A percentile compares a stretch with the other conserved stretches of the same genome.
phyloP scores from a whole-genome alignment of 1,140 invertebrate species.

The Megalopta genalis region DNA sequence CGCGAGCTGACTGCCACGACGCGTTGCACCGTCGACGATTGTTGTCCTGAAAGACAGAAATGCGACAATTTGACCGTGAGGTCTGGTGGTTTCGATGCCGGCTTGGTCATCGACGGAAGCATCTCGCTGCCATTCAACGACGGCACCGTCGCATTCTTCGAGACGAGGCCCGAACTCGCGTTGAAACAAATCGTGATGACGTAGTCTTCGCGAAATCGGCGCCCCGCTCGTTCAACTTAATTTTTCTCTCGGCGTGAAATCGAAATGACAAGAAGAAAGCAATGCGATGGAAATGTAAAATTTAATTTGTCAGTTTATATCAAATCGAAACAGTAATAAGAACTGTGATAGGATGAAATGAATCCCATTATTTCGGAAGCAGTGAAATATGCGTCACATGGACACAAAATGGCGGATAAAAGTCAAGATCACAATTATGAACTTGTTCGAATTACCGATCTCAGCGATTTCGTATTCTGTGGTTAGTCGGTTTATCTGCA shows the following conservation, averaged over 20 bases:
- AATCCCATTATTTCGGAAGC: too few relatives aligned
- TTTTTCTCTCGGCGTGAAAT: neutral
- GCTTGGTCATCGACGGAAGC: conserved; percentile 46
- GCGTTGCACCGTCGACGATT: neutral
- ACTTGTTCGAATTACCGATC: too few relatives aligned
- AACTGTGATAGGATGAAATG: too few relatives aligned
- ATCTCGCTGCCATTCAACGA: conserved; percentile 60
- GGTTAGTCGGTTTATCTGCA: too few relatives aligned
- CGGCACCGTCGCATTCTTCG: conserved; percentile 46
- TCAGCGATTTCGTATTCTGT: too few relatives aligned
- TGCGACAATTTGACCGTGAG: conserved; percentile 41
- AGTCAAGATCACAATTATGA: too few relatives aligned
- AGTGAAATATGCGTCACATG: too few relatives aligned
- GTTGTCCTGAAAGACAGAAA: conserved; percentile 18
- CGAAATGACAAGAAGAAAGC: neutral
- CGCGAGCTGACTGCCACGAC: conserved; percentile 32
- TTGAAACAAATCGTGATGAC: conserved; percentile 45
- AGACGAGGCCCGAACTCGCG: conserved; percentile 46
- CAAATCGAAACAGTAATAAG: too few relatives aligned
- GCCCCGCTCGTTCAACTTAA: too few relatives aligned
- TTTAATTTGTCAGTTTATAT: too few relatives aligned
- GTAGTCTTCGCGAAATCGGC: neutral
- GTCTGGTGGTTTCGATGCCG: conserved; percentile 52
- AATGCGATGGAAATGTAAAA: neutral
- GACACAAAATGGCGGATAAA: too few relatives aligned